Evolutionary conservation across 2,888 invertebrate genomes (phyloP), one percentile per base, ranked within the genome.

Genomic region (Mimachlamys varia): DNA sequence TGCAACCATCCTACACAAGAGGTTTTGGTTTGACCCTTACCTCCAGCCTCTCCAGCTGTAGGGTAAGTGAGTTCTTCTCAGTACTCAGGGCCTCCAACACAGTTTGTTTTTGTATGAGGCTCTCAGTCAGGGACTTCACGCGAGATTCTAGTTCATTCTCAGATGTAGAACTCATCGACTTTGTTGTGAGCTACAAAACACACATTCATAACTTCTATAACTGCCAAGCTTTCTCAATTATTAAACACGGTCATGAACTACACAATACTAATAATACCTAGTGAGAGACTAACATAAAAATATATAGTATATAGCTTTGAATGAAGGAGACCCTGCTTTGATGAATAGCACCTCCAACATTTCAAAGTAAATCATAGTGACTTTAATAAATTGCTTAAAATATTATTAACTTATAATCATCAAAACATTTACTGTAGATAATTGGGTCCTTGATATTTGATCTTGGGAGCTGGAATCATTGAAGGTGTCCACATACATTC

Each of bases 31-130:
- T 58, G 7, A 58, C 19, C 58, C 90, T 95, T 95, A 98, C 98
- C 95, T 96, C 96, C 76, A 96, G 92, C 91, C 98, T 98, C 96
- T 99, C 99, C 94, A 99, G 96, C 96, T 99, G 98, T 94, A 99
- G 97, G 94, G 97, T 97, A 89, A 99, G 97, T 37, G 98, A 98
- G 97, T 98, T 98, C 95, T 98, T 98, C 95, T 99, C 99, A 0
- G 98, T 98, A 90, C 98, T 97, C 87, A 98, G 97, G 37, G 98
- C 97, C 96, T 99, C 99, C n/a, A 99, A 97, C 93, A 98, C 97
- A 88, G 98, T 98, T 97, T 99, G 99, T 96, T 98, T 98, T 95
- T 98, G 97, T 90, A 99, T 98, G 58, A 99, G 97, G 88, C 98
- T 98, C 95, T 98, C 98, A 0, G 99, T 98, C 27, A 99, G 97